Conservation (phyloP, 1,140 invertebrate species). For the Amyelois transitella region DNA sequence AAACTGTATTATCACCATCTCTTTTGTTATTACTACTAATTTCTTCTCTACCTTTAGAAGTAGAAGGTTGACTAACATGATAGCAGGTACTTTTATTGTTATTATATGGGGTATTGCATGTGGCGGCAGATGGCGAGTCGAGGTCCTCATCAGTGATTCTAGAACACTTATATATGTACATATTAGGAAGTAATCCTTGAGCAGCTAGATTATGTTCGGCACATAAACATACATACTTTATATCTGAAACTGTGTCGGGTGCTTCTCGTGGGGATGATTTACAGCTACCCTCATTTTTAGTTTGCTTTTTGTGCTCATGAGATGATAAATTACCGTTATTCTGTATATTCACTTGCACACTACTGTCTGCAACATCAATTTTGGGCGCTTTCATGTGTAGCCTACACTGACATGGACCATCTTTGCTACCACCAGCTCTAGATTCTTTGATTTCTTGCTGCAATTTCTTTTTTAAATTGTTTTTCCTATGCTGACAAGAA, state of each 20-base stretch:
- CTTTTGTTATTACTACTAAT: constrained; percentile 11
- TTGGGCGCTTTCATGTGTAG: constrained; percentile 29
- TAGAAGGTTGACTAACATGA: not conserved
- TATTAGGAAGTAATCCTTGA: constrained; percentile 37
- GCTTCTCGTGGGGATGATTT: constrained; percentile 14
- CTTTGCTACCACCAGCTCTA: constrained; percentile 25
- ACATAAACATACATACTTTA: constrained; percentile 59
- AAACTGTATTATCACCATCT: constrained; percentile 6
- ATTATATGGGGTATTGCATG: not conserved
- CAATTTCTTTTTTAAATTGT: constrained; percentile 30
- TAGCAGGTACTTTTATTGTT: not conserved
- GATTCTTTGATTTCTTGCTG: constrained; percentile 25
- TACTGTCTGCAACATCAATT: constrained; percentile 39
- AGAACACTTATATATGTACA: constrained; percentile 57
- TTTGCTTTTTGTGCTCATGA: constrained; percentile 5
- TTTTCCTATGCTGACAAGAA: constrained; percentile 23
- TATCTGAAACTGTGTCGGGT: constrained; percentile 27
- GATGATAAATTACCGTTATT: constrained; percentile 9
- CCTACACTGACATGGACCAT: constrained; percentile 37
- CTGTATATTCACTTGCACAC: constrained; percentile 49
- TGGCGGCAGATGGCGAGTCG: constrained; percentile 16
- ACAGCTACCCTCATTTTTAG: constrained; percentile 12
- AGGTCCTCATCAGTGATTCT: constrained; percentile 29
- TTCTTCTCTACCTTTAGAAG: not conserved
- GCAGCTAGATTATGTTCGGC: constrained; percentile 23